A percentile compares a stretch with the other conserved stretches of the same genome.
Conservation (phyloP, 2,113 vertebrate species). For the Gnathochromis pfefferi region DNA sequence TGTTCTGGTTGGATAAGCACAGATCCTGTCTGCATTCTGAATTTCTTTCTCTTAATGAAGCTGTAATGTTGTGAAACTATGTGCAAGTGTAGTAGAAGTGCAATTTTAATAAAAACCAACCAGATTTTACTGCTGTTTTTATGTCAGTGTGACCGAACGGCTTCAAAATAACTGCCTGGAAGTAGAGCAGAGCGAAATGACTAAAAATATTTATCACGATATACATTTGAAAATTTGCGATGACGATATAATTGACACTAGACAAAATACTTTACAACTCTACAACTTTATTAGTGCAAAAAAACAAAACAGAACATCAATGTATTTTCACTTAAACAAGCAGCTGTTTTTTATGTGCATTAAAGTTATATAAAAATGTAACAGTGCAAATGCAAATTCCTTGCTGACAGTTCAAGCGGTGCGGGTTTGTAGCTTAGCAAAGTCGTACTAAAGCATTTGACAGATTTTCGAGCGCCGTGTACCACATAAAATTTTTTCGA, state of each 20-base stretch:
- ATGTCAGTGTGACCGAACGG: not conserved
- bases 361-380: no score
- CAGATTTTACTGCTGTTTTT: not conserved
- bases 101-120: not conserved
- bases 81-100: not conserved
- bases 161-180: not conserved
- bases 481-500: accelerated
- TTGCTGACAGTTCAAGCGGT: not conserved
- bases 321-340: no score
- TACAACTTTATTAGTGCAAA: no score
- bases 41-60: not conserved
- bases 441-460: not conserved
- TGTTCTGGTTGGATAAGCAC: not conserved
- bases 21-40: not conserved
- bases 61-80: not conserved
- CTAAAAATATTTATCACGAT: not conserved
- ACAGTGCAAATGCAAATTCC: no score
- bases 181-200: not conserved
- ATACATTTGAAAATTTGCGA: not conserved
- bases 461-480: accelerated
- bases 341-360: no score
- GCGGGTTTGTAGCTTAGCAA: not conserved
- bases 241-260: not conserved
- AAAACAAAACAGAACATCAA: no score
- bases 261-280: not conserved